Percentiles rank a stretch among this genome's conserved stretches.
Evolutionary conservation across 2,113 vertebrate genomes (phyloP).

Genomic region (Xenus cinereus): DNA sequence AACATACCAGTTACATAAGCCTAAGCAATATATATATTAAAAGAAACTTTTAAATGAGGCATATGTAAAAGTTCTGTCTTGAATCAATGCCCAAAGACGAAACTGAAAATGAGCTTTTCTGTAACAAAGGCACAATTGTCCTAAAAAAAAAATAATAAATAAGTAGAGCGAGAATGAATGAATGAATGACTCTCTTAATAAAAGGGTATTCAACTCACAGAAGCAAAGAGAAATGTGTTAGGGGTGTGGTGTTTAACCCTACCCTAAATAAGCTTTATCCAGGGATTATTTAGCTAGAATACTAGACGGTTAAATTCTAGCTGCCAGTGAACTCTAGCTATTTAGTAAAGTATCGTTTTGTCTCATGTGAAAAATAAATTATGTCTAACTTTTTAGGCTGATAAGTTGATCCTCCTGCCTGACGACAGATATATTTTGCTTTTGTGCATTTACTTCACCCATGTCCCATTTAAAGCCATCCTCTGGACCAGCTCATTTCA

Average conservation of each 20-base stretch:
- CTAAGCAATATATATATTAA: not conserved
- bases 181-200: not conserved
- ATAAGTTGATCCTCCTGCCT: not conserved
- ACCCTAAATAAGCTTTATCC: not conserved
- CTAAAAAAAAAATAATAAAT: too few species aligned
- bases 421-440: not conserved
- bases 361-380: not conserved
- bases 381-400: rapidly evolving
- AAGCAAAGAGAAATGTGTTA: not conserved
- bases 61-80: not conserved
- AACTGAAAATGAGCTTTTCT: not conserved
- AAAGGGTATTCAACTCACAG: not conserved
- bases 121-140: not conserved
- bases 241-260: not conserved
- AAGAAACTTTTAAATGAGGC: not conserved
- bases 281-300: not conserved
- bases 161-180: not conserved
- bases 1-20: not conserved
- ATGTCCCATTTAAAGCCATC: not conserved
- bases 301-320: not conserved
- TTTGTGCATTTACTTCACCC: not conserved
- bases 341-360: not conserved
- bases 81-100: not conserved
- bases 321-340: not conserved
- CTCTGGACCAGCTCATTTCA: not conserved